Evolutionary conservation across 2,113 vertebrate genomes (phyloP).

Genomic region (Suncus etruscus): DNA sequence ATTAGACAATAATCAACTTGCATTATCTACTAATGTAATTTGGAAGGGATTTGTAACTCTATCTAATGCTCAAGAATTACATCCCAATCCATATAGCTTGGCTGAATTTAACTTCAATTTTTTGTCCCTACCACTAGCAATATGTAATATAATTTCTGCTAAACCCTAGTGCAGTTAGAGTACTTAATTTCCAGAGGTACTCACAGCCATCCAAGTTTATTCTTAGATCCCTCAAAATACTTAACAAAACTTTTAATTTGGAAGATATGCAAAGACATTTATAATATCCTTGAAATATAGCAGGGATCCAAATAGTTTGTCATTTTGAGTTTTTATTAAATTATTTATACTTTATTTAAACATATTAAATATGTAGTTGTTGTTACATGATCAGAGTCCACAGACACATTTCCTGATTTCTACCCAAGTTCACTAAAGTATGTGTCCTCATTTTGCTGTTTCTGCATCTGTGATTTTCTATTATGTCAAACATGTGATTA

Average conservation of each 20-base stretch:
- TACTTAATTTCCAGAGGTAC: slow-evolving; percentile 64
- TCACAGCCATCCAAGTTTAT: slow-evolving; percentile 65
- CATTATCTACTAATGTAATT: slow-evolving; percentile 44
- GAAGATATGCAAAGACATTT: slow-evolving; percentile 46
- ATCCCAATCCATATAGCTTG: neutral
- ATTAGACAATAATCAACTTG: slow-evolving; percentile 30
- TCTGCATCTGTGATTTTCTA: slow-evolving; percentile 58
- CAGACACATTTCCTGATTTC: slow-evolving; percentile 51
- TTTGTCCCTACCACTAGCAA: slow-evolving; percentile 38
- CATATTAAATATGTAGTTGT: slow-evolving; percentile 56
- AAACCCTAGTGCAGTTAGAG: slow-evolving; percentile 65
- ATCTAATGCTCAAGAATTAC: neutral
- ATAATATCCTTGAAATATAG: slow-evolving; percentile 56
- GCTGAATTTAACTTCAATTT: slow-evolving; percentile 32
- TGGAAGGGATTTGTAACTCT: neutral
- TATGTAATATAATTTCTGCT: slow-evolving; percentile 42
- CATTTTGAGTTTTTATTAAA: slow-evolving; percentile 62
- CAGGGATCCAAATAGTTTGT: slow-evolving; percentile 59
- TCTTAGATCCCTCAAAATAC: slow-evolving; percentile 67
- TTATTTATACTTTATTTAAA: slow-evolving; percentile 63
- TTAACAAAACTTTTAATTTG: slow-evolving; percentile 53
- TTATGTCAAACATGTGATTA: slow-evolving; percentile 53
- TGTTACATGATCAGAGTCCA: slow-evolving; percentile 29
- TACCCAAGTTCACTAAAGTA: slow-evolving; percentile 31
- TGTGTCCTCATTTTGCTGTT: slow-evolving; percentile 67